A percentile compares a stretch with the other conserved stretches of the same genome.
Conservation (phyloP, 2,113 vertebrate genomes). For the Propithecus coquereli region DNA sequence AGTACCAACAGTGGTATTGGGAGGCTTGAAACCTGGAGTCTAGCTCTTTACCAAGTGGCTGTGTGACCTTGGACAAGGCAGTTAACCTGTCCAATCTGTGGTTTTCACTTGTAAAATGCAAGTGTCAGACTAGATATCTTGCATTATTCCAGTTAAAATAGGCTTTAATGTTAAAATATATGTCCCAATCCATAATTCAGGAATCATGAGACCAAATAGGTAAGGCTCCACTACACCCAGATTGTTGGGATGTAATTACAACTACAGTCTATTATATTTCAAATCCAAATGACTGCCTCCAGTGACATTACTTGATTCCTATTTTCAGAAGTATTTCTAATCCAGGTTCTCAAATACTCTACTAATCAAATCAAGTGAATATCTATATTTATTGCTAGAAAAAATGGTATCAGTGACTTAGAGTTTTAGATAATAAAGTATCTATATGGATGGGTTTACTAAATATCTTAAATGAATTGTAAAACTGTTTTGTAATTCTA, state of each 20-base stretch:
- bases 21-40: neutral
- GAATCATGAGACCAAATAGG: neutral
- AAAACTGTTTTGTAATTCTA: neutral
- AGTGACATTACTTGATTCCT: neutral
- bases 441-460: neutral
- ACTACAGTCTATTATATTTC: neutral
- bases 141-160: neutral
- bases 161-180: neutral
- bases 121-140: neutral
- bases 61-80: neutral
- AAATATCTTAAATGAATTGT: neutral
- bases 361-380: neutral
- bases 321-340: neutral
- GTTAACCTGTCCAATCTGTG: neutral
- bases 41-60: neutral
- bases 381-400: neutral
- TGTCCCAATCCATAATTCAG: neutral
- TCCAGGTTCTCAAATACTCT: neutral
- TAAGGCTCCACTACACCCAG: neutral
- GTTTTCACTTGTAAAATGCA: neutral
- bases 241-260: neutral
- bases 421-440: neutral
- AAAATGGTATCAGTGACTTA: neutral
- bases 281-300: neutral
- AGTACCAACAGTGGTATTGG: too few relatives aligned